Conservation (phyloP, 2,888 invertebrate genomes). For the Mayetiola destructor region DNA sequence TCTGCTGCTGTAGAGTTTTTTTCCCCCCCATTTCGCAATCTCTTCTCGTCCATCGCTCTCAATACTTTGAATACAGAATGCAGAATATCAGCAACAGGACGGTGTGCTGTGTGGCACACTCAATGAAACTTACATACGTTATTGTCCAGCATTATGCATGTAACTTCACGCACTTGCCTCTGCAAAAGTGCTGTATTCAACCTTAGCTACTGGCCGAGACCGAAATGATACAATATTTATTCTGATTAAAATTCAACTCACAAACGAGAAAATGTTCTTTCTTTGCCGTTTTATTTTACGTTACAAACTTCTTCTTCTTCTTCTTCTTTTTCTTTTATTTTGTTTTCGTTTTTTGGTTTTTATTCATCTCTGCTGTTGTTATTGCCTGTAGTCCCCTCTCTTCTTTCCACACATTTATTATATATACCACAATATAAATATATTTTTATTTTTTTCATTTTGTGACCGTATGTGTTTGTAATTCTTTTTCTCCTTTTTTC, state of each 20-base stretch:
- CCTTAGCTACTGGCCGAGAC: conserved; percentile 3
- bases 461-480: neutral
- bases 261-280: conserved; percentile 12
- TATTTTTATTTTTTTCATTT: neutral
- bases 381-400: neutral
- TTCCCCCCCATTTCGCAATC: neutral
- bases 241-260: conserved; percentile 13
- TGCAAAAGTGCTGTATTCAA: conserved; percentile 5
- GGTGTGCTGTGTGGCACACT: conserved; percentile 8
- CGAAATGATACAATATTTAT: conserved; percentile 10
- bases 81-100: too few relatives aligned
- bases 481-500: neutral
- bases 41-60: neutral
- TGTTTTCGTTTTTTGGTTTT: too few relatives aligned
- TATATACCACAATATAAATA: too few relatives aligned
- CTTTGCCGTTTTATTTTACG: neutral
- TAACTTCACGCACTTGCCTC: conserved; percentile 10
- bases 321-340: too few relatives aligned
- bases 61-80: too few relatives aligned
- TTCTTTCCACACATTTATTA: neutral
- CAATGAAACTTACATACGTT: conserved; percentile 8
- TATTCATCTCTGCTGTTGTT: too few relatives aligned
- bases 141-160: conserved; percentile 1
- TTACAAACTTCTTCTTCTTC: neutral
- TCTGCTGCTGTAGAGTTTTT: neutral